These are phyloP conservation scores for Thereva unica DNA, from an alignment of 2,888 invertebrate genomes.

Conservation along the genomic window DNA sequence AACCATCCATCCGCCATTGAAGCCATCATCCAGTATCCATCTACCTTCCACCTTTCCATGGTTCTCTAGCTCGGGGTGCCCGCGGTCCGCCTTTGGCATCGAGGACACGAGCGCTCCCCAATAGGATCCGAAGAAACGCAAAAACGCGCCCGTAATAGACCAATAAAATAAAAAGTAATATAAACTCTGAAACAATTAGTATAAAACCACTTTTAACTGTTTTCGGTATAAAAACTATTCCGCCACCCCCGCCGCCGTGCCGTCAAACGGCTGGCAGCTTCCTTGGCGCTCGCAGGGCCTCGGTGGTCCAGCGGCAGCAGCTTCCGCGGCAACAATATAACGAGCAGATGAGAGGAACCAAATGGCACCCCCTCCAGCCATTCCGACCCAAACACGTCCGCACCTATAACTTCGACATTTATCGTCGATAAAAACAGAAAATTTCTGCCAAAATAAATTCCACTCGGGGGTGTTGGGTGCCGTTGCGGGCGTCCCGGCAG, in stretches of 20 bases:
- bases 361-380: constrained; percentile 31
- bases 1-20: background rate
- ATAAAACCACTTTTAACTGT: constrained; percentile 42
- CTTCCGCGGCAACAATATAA: constrained; percentile 23
- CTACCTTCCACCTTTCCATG: too few relatives aligned
- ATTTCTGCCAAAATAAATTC: constrained; percentile 39
- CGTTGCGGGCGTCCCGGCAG: constrained; percentile 13
- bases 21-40: too few relatives aligned
- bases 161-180: constrained; percentile 43
- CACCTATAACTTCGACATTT: constrained; percentile 41
- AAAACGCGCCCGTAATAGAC: constrained; percentile 40
- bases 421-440: constrained; percentile 41
- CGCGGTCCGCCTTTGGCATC: background rate
- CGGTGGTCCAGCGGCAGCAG: constrained; percentile 2
- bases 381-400: constrained; percentile 40
- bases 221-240: constrained; percentile 40
- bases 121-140: constrained; percentile 26
- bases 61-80: too few relatives aligned
- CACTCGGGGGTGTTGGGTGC: constrained; percentile 22
- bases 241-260: background rate
- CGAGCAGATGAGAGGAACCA: constrained; percentile 19
- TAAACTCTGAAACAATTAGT: constrained; percentile 43
- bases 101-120: constrained; percentile 5
- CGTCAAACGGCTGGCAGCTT: too few relatives aligned
- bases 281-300: background rate